Percentiles rank a stretch among this genome's conserved stretches.
phyloP scores from a whole-genome alignment of 1,140 invertebrate species.

The Copidosoma floridanum region DNA sequence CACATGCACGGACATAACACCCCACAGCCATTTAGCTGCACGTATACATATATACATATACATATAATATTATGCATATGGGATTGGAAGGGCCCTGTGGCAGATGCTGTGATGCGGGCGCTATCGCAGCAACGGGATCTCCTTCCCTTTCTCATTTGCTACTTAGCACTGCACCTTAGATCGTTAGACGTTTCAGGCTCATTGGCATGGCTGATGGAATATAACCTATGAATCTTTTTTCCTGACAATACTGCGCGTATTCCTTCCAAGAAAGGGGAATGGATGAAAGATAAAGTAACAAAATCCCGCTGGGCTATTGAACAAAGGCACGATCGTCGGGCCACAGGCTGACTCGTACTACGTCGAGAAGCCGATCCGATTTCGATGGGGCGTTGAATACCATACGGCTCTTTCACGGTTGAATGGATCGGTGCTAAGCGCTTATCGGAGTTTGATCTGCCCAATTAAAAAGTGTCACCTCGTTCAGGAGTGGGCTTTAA shows the following conservation, averaged over 20 bases:
- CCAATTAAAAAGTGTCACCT: conserved; percentile 29
- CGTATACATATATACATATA: not conserved
- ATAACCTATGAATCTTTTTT: too few species aligned
- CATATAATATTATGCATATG: conserved; percentile 3
- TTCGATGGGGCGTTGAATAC: not conserved
- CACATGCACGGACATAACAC: not conserved
- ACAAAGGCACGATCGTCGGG: too few species aligned
- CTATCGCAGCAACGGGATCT: conserved; percentile 34
- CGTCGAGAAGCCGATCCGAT: not conserved
- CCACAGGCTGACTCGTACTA: not conserved
- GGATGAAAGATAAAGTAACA: too few species aligned
- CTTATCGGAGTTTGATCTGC: conserved; percentile 18
- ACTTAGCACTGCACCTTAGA: conserved; percentile 23
- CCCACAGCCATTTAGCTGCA: not conserved
- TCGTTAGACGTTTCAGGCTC: conserved; percentile 31
- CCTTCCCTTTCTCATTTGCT: too few species aligned
- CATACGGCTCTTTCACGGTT: not conserved
- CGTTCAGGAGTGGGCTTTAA: too few species aligned
- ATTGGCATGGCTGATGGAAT: too few species aligned
- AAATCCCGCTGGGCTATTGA: too few species aligned
- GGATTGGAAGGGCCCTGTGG: not conserved
- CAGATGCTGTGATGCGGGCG: conserved; percentile 40
- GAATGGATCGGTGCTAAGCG: not conserved
- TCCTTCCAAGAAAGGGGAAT: too few species aligned
- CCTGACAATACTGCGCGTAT: too few species aligned